Percentiles rank a stretch among this genome's conserved stretches.
These are phyloP conservation scores for Halichoerus grypus DNA, from an alignment of 2,113 vertebrate species.

Conservation along the genomic window DNA sequence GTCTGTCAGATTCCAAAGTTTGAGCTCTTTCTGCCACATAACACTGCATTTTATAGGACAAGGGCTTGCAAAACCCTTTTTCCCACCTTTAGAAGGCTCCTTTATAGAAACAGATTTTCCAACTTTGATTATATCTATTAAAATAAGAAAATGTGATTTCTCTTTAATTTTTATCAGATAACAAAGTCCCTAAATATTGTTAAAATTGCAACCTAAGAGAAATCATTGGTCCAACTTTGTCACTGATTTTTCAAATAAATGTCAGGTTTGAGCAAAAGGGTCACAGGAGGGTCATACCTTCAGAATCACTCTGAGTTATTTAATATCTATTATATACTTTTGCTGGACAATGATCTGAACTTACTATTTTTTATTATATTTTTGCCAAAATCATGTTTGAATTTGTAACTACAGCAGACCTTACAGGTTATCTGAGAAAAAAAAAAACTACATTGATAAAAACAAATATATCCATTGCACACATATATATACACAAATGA, in stretches of 20 bases:
- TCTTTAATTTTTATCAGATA: background rate
- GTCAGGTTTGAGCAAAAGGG: background rate
- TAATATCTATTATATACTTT: background rate
- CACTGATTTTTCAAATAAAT: slow-evolving; percentile 14
- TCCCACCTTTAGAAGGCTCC: background rate
- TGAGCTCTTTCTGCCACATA: background rate
- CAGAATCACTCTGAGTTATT: background rate
- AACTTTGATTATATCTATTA: background rate
- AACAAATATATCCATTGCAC: background rate
- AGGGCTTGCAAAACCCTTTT: background rate
- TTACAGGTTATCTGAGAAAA: slow-evolving; percentile 34
- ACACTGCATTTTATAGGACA: background rate
- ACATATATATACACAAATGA: background rate
- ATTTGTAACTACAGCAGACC: background rate
- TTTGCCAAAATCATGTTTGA: slow-evolving; percentile 40
- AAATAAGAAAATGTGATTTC: slow-evolving; percentile 18
- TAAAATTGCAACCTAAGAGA: background rate
- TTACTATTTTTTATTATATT: background rate
- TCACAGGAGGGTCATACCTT: background rate
- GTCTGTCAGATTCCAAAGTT: background rate
- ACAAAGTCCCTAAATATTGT: slow-evolving; percentile 2
- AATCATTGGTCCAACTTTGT: background rate
- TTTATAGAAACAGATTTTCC: background rate
- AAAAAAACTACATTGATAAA: slow-evolving; percentile 37
- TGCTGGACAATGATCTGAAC: background rate